Conservation (phyloP, 2,888 invertebrate species). For the Melanostoma scalare region DNA sequence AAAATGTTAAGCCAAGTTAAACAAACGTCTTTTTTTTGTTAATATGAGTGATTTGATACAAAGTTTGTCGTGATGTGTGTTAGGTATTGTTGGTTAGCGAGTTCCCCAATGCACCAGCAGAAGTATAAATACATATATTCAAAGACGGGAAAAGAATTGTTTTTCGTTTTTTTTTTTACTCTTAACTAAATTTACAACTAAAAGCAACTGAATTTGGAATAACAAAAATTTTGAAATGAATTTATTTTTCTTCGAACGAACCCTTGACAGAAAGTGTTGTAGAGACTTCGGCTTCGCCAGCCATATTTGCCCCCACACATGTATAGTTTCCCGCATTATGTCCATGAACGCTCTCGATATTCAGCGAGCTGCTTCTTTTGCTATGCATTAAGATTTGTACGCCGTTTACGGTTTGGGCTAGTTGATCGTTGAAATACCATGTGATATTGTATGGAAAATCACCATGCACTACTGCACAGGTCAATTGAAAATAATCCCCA, state of each 20-base stretch:
- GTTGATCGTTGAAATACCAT: slow-evolving; percentile 87
- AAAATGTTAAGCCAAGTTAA: slow-evolving; percentile 52
- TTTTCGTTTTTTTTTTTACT: slow-evolving; percentile 1
- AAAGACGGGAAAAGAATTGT: slow-evolving; percentile 1
- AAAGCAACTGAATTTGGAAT: slow-evolving; percentile 50
- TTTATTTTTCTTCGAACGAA: slow-evolving; percentile 75
- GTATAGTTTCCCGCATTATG: slow-evolving; percentile 89
- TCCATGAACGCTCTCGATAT: slow-evolving; percentile 85
- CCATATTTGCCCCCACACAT: slow-evolving; percentile 86
- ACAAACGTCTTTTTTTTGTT: slow-evolving; percentile 54
- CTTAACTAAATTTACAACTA: slow-evolving; percentile 28
- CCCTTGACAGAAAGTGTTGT: slow-evolving; percentile 80
- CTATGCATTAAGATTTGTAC: slow-evolving; percentile 82
- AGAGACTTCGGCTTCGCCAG: slow-evolving; percentile 82
- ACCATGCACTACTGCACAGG: slow-evolving; percentile 88
- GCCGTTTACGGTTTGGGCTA: slow-evolving; percentile 77
- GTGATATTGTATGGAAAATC: slow-evolving; percentile 90
- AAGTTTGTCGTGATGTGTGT: slow-evolving; percentile 51
- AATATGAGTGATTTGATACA: slow-evolving; percentile 56
- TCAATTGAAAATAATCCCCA: slow-evolving; percentile 85
- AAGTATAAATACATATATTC: slow-evolving; percentile 15
- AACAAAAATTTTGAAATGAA: neutral
- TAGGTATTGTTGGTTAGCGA: slow-evolving; percentile 37
- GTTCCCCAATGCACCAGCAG: slow-evolving; percentile 62
- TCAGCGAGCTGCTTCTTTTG: slow-evolving; percentile 85